Evolutionary conservation across 2,113 vertebrate species (phyloP).

Genomic region (Pantherophis guttatus): DNA sequence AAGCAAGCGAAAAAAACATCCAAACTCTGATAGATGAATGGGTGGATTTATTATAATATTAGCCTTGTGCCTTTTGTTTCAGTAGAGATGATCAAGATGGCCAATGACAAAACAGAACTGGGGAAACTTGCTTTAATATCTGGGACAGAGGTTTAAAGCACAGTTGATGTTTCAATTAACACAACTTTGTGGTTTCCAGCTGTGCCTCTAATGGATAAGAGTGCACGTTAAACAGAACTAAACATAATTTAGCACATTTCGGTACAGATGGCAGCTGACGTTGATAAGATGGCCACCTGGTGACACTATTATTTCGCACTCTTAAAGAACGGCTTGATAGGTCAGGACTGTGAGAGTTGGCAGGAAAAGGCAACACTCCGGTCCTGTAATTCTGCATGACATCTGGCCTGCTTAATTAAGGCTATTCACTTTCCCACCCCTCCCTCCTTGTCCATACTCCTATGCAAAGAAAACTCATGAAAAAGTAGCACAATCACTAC

Average conservation of each 20-base stretch:
- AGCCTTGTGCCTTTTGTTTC: not conserved
- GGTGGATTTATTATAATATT: not conserved
- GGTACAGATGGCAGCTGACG: constrained; percentile 52
- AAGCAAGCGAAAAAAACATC: not conserved
- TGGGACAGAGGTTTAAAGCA: constrained; percentile 48
- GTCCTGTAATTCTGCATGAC: constrained; percentile 50
- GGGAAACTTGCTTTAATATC: constrained; percentile 37
- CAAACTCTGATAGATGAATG: not conserved
- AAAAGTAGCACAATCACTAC: constrained; percentile 35
- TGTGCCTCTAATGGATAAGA: constrained; percentile 56
- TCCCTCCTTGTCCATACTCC: constrained; percentile 43
- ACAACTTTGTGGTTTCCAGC: constrained; percentile 46
- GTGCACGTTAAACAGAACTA: constrained; percentile 59
- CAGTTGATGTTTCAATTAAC: constrained; percentile 60
- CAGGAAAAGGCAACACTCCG: constrained; percentile 38
- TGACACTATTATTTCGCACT: constrained; percentile 61
- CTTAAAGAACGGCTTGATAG: constrained; percentile 56
- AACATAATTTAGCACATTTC: constrained; percentile 64
- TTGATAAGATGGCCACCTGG: constrained; percentile 59
- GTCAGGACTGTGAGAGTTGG: constrained; percentile 57
- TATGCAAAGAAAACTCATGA: constrained; percentile 23
- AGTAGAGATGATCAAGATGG: not conserved
- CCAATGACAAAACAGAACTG: constrained; percentile 18
- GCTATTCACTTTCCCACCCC: constrained; percentile 58
- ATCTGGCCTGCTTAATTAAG: constrained; percentile 68